Evolutionary conservation across 2,888 invertebrate genomes (phyloP), one percentile per base, ranked within the genome.

Genomic region (Ectobius pallidus): DNA sequence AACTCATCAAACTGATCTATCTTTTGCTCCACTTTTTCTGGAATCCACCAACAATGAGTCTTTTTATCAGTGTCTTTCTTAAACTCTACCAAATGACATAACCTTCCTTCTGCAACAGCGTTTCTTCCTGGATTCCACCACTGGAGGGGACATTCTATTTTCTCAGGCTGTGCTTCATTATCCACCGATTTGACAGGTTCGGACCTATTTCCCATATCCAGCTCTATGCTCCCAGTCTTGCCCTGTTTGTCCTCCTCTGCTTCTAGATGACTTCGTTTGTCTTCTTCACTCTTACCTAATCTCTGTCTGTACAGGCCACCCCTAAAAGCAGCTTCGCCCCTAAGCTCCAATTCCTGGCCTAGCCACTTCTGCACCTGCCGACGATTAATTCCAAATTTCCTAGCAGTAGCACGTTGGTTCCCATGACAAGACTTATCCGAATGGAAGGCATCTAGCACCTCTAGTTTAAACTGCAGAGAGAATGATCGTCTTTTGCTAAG

Each of bases 281-380:
- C 68, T 74, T 78, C 75, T n/a, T 71, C 72, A 44, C 34, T 46
- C 18, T 83, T 80, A 0, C 82, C 82, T 1, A 84, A 76, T 49
- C 83, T 78, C 70, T 84, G 83, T n/a, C 84, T 78, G n/a, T 80
- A 79, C 55, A 80, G 78, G 3, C 81, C 82, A 22, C 80, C 81
- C 11, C 75, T 62, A 22, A 67, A 75, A 7, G 75, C 73, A 14
- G 77, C 76, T 73, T 84, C 84, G 18, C 81, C 81, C 9, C 84
- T 79, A 1, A 85, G 79, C 9, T 83, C 81, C 11, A 77, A 76
- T 75, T 85, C 85, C 75, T 85, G 84, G 14, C 83, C 82, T 1
- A 86, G 78, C 86, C 86, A 86, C 77, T 85, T 86, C 75, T 86
- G 85, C 34, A 86, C 85, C 78, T 86, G 86, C 16, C 86, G 81